Evolutionary conservation across 2,797 vertebrate species (phyloP).

Genomic region (Mionectes olivaceus): DNA sequence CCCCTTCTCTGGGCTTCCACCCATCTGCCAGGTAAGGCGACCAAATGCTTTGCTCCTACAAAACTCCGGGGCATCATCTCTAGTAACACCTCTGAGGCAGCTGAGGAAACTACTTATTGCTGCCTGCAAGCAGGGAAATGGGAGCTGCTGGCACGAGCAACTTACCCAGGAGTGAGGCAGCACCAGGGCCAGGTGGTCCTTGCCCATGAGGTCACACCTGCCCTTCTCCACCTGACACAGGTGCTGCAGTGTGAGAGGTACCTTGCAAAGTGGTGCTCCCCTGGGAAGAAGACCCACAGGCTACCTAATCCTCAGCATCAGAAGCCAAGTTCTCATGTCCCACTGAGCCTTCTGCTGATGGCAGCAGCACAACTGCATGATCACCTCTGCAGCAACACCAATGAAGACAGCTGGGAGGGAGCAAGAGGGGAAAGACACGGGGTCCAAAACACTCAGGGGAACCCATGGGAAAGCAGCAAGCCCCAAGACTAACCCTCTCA

Average conservation of each 20-base stretch:
- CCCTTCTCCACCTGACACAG: neutral
- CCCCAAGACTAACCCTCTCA: neutral
- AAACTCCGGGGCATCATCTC: slow-evolving; percentile 1
- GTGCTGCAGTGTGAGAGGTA: neutral
- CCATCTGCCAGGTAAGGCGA: neutral
- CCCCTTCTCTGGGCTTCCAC: neutral
- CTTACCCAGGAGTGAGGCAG: neutral
- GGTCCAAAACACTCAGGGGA: neutral
- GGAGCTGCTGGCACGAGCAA: neutral
- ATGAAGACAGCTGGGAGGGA: neutral
- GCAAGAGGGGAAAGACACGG: fast-evolving
- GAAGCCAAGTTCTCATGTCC: neutral
- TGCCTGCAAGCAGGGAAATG: neutral
- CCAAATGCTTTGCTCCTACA: neutral
- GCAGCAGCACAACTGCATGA: neutral
- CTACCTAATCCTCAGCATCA: neutral
- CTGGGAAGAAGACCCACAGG: neutral
- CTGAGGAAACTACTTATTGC: neutral
- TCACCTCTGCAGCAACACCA: neutral
- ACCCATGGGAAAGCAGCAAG: neutral
- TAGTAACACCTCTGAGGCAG: neutral
- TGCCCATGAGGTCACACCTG: neutral
- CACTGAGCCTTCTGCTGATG: neutral
- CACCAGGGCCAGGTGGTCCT: neutral
- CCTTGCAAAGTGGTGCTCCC: neutral